Evolutionary conservation across 2,113 vertebrate species (phyloP).

Genomic region (Malurus elegans): DNA sequence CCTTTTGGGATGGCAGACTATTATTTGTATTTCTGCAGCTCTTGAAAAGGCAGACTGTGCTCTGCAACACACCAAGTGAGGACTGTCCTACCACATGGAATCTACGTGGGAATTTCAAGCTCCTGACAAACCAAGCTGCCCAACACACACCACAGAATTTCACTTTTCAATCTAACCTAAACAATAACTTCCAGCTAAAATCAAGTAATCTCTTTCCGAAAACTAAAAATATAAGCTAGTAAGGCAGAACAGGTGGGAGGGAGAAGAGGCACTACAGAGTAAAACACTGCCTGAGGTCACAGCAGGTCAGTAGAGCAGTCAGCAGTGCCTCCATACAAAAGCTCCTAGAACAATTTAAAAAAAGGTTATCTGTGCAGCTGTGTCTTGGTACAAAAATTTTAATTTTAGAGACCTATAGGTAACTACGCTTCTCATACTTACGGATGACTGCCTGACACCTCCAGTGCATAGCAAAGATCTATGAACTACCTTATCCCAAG

Average conservation of each 20-base stretch:
- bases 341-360: background rate
- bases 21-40: background rate
- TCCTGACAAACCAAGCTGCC: background rate
- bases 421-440: background rate
- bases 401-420: background rate
- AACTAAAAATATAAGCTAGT: background rate
- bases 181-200: background rate
- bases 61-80: background rate
- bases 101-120: background rate
- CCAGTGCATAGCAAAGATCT: background rate
- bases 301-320: background rate
- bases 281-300: conserved; percentile 4
- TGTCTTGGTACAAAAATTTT: background rate
- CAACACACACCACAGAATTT: background rate
- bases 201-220: background rate
- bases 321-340: background rate
- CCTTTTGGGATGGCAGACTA: background rate
- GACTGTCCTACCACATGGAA: fast-evolving
- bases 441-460: background rate
- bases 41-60: background rate
- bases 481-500: background rate
- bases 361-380: background rate
- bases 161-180: background rate
- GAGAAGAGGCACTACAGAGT: background rate
- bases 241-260: background rate